Evolutionary conservation across 2,888 invertebrate genomes (phyloP).

Genomic region (Sclerodermus sp.): DNA sequence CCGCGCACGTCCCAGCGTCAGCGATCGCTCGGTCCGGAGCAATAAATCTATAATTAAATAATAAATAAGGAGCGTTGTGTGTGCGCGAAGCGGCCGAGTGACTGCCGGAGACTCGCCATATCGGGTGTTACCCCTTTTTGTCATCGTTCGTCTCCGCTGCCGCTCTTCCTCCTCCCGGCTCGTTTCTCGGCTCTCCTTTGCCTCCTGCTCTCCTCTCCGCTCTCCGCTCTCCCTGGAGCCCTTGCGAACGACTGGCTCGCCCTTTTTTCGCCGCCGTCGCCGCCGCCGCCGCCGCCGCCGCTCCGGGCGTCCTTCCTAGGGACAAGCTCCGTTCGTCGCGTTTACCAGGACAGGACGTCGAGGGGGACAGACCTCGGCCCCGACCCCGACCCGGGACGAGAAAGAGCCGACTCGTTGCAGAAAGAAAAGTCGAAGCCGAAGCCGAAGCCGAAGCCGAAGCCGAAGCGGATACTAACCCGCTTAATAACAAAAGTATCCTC

Average conservation of each 20-base stretch:
- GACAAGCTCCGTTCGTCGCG: no score
- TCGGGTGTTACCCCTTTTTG: constrained; percentile 48
- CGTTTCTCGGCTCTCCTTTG: constrained; percentile 20
- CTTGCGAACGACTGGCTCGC: neutral
- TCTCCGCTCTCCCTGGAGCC: constrained; percentile 9
- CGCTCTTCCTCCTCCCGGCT: constrained; percentile 16
- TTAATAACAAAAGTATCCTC: constrained; percentile 32
- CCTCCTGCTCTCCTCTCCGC: constrained; percentile 20
- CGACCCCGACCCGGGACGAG: no score
- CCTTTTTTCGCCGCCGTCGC: constrained; percentile 6
- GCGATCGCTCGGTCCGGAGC: constrained; percentile 23
- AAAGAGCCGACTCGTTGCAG: constrained; percentile 8
- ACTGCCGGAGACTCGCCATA: constrained; percentile 43
- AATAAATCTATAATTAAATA: constrained; percentile 53
- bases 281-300: constrained; percentile 2
- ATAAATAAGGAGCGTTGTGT: constrained; percentile 46
- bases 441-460: constrained; percentile 9
- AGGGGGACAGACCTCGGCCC: no score
- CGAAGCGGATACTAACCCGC: constrained; percentile 19
- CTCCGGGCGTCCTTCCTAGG: no score
- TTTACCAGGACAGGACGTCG: no score
- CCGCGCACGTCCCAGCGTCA: constrained; percentile 26
- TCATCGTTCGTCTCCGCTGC: constrained; percentile 17
- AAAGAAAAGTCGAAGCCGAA: constrained; percentile 9
- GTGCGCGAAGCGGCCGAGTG: constrained; percentile 27